phyloP scores from a whole-genome alignment of 2,888 invertebrate species.

The Gari tellinella region DNA sequence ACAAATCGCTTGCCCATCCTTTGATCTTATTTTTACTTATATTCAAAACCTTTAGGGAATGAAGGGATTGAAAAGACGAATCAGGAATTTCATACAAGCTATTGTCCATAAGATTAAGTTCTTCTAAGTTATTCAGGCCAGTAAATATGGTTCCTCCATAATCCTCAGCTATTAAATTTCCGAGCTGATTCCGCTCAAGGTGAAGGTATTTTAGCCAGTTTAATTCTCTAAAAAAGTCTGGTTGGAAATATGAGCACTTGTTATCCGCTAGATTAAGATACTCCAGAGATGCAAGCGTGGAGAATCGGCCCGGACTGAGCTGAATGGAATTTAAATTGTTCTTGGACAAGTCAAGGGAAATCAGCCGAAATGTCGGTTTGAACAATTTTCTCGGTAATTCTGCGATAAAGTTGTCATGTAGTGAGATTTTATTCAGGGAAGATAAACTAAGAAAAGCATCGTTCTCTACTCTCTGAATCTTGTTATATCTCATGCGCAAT shows the following conservation, averaged over 20 bases:
- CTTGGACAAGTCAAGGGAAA: conserved; percentile 91
- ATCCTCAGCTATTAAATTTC: conserved; percentile 57
- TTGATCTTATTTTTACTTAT: conserved; percentile 89
- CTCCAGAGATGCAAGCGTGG: conserved; percentile 53
- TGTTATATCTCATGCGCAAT: conserved; percentile 94
- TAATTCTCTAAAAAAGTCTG: conserved; percentile 55
- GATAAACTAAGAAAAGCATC: conserved; percentile 79
- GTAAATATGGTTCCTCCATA: conserved; percentile 55
- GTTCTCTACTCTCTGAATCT: conserved; percentile 91
- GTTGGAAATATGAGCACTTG: conserved; percentile 55
- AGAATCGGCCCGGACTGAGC: conserved; percentile 47
- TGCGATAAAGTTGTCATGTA: conserved; percentile 84
- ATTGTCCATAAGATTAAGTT: conserved; percentile 79
- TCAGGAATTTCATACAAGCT: conserved; percentile 77
- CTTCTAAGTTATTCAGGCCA: conserved; percentile 59
- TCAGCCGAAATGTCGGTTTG: conserved; percentile 85
- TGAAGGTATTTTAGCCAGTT: conserved; percentile 60
- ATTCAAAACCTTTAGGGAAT: conserved; percentile 87
- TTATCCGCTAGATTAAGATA: conserved; percentile 71
- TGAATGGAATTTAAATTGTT: conserved; percentile 76
- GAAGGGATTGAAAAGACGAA: conserved; percentile 87
- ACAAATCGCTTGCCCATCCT: conserved; percentile 60
- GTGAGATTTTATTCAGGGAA: conserved; percentile 92
- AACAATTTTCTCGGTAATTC: conserved; percentile 84
- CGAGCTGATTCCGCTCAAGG: conserved; percentile 68